Evolutionary conservation across 2,888 invertebrate species (phyloP).

Genomic region (Uloborus plumipes): DNA sequence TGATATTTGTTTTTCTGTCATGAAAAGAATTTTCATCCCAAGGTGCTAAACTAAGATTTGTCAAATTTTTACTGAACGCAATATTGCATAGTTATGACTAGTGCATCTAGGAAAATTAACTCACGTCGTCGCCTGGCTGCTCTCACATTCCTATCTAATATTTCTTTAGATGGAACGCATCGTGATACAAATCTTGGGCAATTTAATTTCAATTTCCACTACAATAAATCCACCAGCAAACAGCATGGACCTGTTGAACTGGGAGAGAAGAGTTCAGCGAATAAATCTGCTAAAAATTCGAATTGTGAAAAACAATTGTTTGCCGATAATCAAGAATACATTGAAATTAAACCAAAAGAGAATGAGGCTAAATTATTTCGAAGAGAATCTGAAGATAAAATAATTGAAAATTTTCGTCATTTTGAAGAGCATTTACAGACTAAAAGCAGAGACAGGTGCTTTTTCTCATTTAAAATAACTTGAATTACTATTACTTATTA

Average conservation of each 20-base stretch:
- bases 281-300: neutral
- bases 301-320: neutral
- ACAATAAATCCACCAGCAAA: constrained; percentile 2
- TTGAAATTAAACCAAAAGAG: too few relatives aligned
- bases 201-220: constrained; percentile 47
- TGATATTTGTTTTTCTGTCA: neutral
- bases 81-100: constrained; percentile 66
- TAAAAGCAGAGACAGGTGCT: constrained; percentile 50
- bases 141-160: constrained; percentile 93
- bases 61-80: neutral
- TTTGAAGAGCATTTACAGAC: constrained; percentile 28
- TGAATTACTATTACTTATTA: too few relatives aligned
- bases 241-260: neutral
- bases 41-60: neutral
- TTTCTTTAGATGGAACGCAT: constrained; percentile 92
- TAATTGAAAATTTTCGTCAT: constrained; percentile 20
- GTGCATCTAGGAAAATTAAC: constrained; percentile 68
- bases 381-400: constrained; percentile 45
- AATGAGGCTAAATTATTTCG: constrained; percentile 1
- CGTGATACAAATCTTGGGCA: constrained; percentile 75
- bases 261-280: neutral
- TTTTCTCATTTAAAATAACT: too few relatives aligned
- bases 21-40: neutral
- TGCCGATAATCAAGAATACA: neutral
- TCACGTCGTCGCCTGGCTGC: constrained; percentile 75